Base-by-base conservation (phyloP, 2,797 vertebrate genomes). In the Acipenser transmontanus region DNA sequence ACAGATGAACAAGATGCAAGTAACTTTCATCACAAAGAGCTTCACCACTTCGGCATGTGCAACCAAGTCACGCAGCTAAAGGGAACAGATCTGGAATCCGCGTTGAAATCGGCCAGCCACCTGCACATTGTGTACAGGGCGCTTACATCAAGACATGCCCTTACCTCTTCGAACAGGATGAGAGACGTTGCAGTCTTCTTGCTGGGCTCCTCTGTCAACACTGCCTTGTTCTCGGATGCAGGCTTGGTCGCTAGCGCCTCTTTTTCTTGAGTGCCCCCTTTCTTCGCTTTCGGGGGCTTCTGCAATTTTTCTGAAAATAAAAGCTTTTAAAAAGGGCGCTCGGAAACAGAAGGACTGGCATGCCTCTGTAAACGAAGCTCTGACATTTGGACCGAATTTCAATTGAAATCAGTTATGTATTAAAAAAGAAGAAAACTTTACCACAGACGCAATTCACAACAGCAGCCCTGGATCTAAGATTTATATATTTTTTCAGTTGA, bases 131-230 rank as follows among this genome's bases (percentile, higher is more conserved):
- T 34, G 1, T 34, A 34, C 4, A 4, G 34, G 34, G 34, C 34
- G 34, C 34, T 34, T 4, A 34, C 34, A 34, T 34, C 34, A 34
- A 34, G 34, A 34, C 34, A 34, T 34, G 34, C 34, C 59, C 72
- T 71, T 87, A 91, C 97, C 87, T 99, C 97, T 82, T 99, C 97
- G 77, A 99, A 99, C 69, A 99, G 89, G 80, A 99, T 99, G 8
- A 99, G 96, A 2, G 94, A 99, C 0, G 95, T 99, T 48, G 96
- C 92, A 0, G 81, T 88, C 85, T 92, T 97, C 73, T 92, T 94
- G 72, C 67, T 91, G 66, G 83, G 83, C 62, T 98, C 95, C 59
- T 93, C 92, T 2, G 65, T 62, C 67, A 64, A 63, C 2, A 2
- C 4, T n/a, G 71, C 34, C 60, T 47, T 34, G 34, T 7, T n/a